Conservation (phyloP, 2,888 invertebrate genomes). For the Beris morrisii region DNA sequence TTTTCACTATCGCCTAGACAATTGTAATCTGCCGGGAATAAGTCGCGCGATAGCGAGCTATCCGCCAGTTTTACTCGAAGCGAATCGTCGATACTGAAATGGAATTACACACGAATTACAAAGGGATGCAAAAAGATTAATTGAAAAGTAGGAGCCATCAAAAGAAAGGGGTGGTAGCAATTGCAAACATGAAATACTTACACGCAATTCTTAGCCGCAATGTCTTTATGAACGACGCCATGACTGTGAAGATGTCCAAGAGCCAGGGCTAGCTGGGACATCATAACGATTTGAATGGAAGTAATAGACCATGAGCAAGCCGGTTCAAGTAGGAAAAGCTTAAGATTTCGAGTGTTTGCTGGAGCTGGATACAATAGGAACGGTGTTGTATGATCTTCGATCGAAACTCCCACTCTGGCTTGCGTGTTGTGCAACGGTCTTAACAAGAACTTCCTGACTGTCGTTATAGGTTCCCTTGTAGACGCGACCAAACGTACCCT, state of each 20-base stretch:
- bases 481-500: constrained; percentile 87
- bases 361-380: constrained; percentile 75
- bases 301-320: constrained; percentile 54
- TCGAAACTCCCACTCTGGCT: constrained; percentile 86
- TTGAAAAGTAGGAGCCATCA: constrained; percentile 4
- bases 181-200: constrained; percentile 59
- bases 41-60: constrained; percentile 82
- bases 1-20: constrained; percentile 93
- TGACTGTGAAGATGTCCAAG: constrained; percentile 86
- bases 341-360: constrained; percentile 59
- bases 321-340: constrained; percentile 54
- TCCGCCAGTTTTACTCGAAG: constrained; percentile 84
- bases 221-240: constrained; percentile 84
- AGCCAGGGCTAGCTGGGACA: constrained; percentile 84
- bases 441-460: constrained; percentile 76
- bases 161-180: not conserved
- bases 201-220: constrained; percentile 91
- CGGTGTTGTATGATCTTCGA: constrained; percentile 87
- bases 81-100: constrained; percentile 71
- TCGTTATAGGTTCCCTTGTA: constrained; percentile 81
- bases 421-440: constrained; percentile 89
- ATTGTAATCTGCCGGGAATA: constrained; percentile 92
- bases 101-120: not conserved
- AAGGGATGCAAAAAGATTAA: not conserved
- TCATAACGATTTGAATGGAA: constrained; percentile 80